Evolutionary conservation across 2,113 vertebrate genomes (phyloP).

Genomic region (Neogale vison): DNA sequence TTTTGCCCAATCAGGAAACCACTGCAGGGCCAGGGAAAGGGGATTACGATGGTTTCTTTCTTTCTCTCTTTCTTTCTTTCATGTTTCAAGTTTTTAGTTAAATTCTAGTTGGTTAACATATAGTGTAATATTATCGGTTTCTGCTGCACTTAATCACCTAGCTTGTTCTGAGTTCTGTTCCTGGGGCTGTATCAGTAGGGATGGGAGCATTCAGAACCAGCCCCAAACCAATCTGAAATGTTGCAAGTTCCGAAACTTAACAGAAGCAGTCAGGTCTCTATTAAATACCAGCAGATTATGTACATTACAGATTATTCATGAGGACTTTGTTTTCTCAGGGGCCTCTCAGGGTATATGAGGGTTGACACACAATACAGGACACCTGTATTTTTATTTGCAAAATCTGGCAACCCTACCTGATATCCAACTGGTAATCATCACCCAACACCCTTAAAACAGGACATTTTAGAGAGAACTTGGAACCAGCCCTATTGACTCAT

Average conservation of each 20-base stretch:
- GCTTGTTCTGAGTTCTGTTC: neutral
- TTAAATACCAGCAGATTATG: neutral
- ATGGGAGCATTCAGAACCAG: neutral
- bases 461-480: neutral
- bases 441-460: neutral
- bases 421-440: neutral
- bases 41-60: neutral
- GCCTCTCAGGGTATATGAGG: neutral
- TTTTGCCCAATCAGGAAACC: neutral
- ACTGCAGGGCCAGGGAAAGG: fast-evolving
- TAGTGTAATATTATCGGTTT: neutral
- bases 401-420: neutral
- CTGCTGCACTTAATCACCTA: neutral
- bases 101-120: neutral
- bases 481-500: neutral
- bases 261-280: neutral
- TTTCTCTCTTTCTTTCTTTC: neutral
- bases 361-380: neutral
- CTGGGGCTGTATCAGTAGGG: neutral
- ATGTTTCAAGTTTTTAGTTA: neutral
- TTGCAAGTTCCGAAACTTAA: neutral
- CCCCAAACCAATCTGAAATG: neutral
- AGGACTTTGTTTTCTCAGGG: neutral
- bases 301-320: neutral
- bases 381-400: neutral